Base-by-base conservation (phyloP, 2,888 invertebrate genomes). In the Zaprionus obscuricornis region DNA sequence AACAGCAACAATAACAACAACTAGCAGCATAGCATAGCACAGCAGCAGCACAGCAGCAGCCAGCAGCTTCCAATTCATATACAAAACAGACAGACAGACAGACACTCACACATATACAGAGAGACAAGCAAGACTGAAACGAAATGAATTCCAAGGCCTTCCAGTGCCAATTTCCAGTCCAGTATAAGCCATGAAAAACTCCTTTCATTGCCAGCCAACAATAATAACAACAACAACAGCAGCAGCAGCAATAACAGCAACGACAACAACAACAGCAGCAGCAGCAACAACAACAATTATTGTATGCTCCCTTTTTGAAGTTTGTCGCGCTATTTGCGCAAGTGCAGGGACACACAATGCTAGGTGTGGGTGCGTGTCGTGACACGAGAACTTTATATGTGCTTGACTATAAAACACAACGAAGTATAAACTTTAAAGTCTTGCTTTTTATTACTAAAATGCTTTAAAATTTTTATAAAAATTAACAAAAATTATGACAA, bases 251-350 rank as follows among this genome's bases (percentile, higher is more conserved):
- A 29, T 43, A 17, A 29, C n/a, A n/a, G n/a, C 52, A 63, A 11
- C 14, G 22, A n/a, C 43, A 43, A 17, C 31, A 49, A 31, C 46
- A 43, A 47, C 42, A 43, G 56, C 13, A 56, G 27, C 17, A 66
- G 26, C 49, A 67, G 52, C 37, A 73, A 65, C 13, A 56, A 24
- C 17, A 66, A 22, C 49, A 67, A 47, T 34, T 67, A 63, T 49
- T 58, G 69, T 66, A 66, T 58, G 74, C 78, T 79, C 84, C 85
- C 87, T 72, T 82, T 81, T 84, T 78, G 82, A 84, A 79, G 79
- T 81, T n/a, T 82, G 67, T 76, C 77, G 70, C 59, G 70, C 72
- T 86, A 66, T 78, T 85, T 82, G 82, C 82, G 86, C 87, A 87
- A 87, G 82, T 82, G 87, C 81, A 86, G 63, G 83, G 63, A 84